These are phyloP conservation scores for Borostomias antarcticus DNA, from an alignment of 2,797 vertebrate genomes.

Conservation along the genomic window DNA sequence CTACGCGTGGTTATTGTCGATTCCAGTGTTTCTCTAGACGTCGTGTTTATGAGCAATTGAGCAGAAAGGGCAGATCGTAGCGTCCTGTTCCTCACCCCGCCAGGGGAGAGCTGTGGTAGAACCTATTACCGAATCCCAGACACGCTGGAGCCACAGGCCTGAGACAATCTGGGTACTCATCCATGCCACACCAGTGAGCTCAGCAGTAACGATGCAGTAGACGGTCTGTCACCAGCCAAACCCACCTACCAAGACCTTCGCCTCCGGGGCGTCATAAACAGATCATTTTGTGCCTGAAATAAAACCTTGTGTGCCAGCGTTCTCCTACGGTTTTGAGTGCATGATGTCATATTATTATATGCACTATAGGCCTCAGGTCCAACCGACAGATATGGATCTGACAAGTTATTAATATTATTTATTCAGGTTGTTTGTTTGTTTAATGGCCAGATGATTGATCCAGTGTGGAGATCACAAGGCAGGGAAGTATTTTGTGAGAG, in stretches of 20 bases:
- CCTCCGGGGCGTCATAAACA: background rate
- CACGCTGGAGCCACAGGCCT: constrained; percentile 7
- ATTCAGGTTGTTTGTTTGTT: too few species aligned
- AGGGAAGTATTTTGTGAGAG: constrained; percentile 5
- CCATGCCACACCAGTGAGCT: constrained; percentile 1
- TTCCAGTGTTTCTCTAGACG: background rate
- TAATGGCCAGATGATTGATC: constrained; percentile 16
- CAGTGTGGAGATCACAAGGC: constrained; percentile 11
- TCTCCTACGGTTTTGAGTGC: background rate
- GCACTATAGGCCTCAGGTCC: background rate
- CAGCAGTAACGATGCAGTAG: background rate
- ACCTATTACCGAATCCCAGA: constrained; percentile 3
- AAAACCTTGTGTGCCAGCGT: background rate
- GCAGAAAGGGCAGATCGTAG: background rate
- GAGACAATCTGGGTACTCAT: constrained; percentile 3
- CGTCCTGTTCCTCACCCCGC: background rate
- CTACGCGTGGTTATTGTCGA: constrained; percentile 15
- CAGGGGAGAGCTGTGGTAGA: background rate
- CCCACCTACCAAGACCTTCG: background rate
- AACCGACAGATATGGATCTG: constrained; percentile 14
- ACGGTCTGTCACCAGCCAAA: background rate
- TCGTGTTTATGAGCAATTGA: constrained; percentile 4
- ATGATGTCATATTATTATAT: background rate
- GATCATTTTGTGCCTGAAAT: background rate
- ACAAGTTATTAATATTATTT: constrained; percentile 6